Evolutionary conservation across 1,140 invertebrate species (phyloP).

Genomic region (Hycleus phaleratus): DNA sequence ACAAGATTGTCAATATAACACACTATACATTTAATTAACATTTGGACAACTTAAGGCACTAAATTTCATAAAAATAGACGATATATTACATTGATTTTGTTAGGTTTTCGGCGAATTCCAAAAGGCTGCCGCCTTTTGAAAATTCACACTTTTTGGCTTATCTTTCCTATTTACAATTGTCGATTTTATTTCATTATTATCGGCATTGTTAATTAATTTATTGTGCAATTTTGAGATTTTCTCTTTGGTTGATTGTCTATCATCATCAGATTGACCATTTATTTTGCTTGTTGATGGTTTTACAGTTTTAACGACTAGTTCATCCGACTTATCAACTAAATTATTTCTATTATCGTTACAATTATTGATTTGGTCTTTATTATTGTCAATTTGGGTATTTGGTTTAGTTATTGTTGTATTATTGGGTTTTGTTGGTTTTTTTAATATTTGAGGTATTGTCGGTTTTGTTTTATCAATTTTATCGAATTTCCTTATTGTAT

Average conservation of each 20-base stretch:
- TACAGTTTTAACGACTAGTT: background rate
- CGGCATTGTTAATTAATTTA: background rate
- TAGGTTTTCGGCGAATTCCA: slow-evolving; percentile 32
- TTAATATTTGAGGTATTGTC: background rate
- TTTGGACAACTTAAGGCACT: no score
- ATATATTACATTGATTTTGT: no score
- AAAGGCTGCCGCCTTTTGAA: slow-evolving; percentile 34
- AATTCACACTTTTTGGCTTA: slow-evolving; percentile 30
- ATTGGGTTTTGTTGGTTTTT: background rate
- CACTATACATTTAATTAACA: no score
- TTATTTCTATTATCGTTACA: background rate
- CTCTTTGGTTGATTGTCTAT: background rate
- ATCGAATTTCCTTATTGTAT: slow-evolving; percentile 35
- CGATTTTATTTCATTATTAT: slow-evolving; percentile 3
- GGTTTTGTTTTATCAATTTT: slow-evolving; percentile 8
- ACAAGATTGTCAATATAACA: no score
- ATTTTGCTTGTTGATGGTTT: slow-evolving; percentile 2
- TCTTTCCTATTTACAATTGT: slow-evolving; percentile 15
- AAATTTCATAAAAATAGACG: no score
- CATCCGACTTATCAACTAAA: background rate
- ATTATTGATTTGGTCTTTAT: background rate
- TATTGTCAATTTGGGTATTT: background rate
- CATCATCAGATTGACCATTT: background rate
- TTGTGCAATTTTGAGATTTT: background rate
- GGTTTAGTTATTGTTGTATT: no score